Conservation (phyloP, 2,888 invertebrate genomes). For the Coleophora deauratella region DNA sequence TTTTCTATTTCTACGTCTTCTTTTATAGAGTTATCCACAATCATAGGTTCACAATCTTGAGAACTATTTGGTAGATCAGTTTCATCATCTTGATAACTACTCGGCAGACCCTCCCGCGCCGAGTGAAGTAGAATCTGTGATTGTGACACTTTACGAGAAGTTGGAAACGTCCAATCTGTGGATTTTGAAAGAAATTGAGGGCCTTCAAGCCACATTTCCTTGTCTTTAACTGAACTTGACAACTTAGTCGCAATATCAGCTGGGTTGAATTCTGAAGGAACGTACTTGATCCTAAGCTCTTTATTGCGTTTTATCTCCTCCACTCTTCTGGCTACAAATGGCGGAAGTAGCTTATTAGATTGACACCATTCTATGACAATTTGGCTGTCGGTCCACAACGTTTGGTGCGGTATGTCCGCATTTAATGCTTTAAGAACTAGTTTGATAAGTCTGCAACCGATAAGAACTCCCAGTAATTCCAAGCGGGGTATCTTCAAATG, state of each 20-base stretch:
- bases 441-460: constrained; percentile 10
- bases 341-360: constrained; percentile 11
- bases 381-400: constrained; percentile 16
- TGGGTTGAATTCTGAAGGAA: not conserved
- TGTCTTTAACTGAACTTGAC: not conserved
- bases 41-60: no score
- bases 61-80: no score
- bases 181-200: not conserved
- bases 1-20: no score
- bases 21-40: no score
- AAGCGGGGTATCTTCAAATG: constrained; percentile 7
- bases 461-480: constrained; percentile 7
- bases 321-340: constrained; percentile 12
- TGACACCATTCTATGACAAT: constrained; percentile 10
- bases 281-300: not conserved
- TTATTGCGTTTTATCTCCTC: constrained; percentile 9
- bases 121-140: not conserved
- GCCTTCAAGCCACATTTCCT: not conserved
- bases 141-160: not conserved
- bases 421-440: constrained; percentile 3
- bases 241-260: constrained; percentile 2
- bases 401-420: not conserved
- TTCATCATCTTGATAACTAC: not conserved
- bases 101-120: not conserved
- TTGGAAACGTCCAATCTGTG: not conserved